Evolutionary conservation across 2,797 vertebrate species (phyloP), one percentile per base, ranked within the genome.

Genomic region (Vespertilio murinus): DNA sequence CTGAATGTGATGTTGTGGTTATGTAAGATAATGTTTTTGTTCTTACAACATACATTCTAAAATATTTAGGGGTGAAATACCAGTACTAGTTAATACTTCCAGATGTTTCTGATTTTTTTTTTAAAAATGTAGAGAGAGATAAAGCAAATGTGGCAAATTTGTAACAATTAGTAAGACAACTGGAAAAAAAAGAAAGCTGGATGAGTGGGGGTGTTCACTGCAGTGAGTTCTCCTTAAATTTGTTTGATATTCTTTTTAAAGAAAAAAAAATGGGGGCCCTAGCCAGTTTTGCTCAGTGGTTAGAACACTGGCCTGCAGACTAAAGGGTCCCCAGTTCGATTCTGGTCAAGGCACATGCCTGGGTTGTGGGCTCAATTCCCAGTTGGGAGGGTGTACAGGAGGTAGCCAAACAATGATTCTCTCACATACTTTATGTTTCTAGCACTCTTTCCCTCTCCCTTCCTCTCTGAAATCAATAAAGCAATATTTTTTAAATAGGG

Each of bases 201-300:
- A 65, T 30, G 23, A 13, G n/a, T 70, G 12, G 30, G 18, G 11
- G 40, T 45, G 18, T 33, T 74, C 56, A 59, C 11, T 80, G 4
- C 20, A 70, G 25, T 45, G 20, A 70, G 25, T 35, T 25, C 13
- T 84, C 22, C 33, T 40, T 52, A 47, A 65, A 23, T 70, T 94
- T 84, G 14, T 88, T 33, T 89, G 25, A 75, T 75, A 64, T 35
- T 64, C 33, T 73, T 88, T 92, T 52, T 70, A 94, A 95, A 86
- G 54, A 52, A 73, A 74, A 67, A 42, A 42, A 61, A 61, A 61
- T 30, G 25, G 59, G 25, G 28, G 12, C 59, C 59, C 28, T 30
- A 61, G 59, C 59, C 28, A 6, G 59, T 61, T 61, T 61, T 7
- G 28, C 59, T 30, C 59, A 61, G 28, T 30, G 28, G 28, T 28